These are phyloP conservation scores for Seira ritae DNA, from an alignment of 2,888 invertebrate species.

Conservation along the genomic window DNA sequence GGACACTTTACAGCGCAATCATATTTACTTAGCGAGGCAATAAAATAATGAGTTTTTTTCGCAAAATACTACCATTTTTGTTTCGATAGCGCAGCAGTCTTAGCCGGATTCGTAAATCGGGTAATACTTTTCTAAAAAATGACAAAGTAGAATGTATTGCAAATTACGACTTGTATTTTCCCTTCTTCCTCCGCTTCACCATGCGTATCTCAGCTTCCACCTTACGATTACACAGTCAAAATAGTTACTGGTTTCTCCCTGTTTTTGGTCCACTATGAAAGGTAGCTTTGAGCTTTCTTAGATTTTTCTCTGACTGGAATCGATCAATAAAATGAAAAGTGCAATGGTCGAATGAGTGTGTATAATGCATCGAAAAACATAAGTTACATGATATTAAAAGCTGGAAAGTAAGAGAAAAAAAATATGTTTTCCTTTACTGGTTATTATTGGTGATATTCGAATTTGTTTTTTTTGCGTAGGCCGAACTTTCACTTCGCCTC, in stretches of 20 bases:
- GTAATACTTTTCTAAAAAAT: no score
- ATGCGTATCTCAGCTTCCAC: no score
- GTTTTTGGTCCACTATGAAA: background rate
- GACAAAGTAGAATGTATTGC: background rate
- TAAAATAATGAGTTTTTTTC: background rate
- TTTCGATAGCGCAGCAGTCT: no score
- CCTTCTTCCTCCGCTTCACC: no score
- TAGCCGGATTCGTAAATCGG: no score
- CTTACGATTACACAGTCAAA: no score
- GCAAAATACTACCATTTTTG: no score
- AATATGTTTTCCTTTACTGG: constrained; percentile 1
- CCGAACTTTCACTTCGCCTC: background rate
- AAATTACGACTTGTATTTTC: background rate
- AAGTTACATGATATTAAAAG: background rate
- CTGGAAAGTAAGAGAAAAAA: background rate
- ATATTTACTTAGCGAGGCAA: no score
- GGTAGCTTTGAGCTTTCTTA: no score
- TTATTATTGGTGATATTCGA: no score
- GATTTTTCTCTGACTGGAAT: background rate
- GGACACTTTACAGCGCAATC: background rate
- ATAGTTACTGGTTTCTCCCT: background rate
- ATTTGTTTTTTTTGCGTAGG: no score
- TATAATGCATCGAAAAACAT: constrained; percentile 4
- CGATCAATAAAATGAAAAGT: constrained; percentile 8
- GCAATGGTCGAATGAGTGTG: constrained; percentile 10